These are phyloP conservation scores for Mimas tiliae DNA, from an alignment of 2,888 invertebrate genomes.

Conservation along the genomic window DNA sequence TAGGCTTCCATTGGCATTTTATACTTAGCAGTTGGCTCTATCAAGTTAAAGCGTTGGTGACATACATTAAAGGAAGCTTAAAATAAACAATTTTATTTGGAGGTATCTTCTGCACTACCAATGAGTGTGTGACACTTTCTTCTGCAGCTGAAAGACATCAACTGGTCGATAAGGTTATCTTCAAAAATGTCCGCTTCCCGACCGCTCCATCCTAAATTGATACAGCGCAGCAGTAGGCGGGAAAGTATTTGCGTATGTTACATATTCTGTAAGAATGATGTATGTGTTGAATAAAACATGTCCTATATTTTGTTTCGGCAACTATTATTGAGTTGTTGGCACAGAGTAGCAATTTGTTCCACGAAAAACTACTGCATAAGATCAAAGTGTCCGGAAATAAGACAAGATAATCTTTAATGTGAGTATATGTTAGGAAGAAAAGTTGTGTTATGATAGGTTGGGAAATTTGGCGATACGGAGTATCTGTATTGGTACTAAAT, in stretches of 20 bases:
- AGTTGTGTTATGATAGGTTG: slow-evolving; percentile 5
- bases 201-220: background rate
- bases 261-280: background rate
- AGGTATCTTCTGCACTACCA: background rate
- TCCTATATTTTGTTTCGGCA: background rate
- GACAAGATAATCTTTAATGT: slow-evolving; percentile 13
- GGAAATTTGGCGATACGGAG: background rate
- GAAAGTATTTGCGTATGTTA: background rate
- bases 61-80: too few relatives aligned
- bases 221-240: background rate
- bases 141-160: background rate
- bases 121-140: background rate
- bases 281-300: background rate
- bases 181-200: background rate
- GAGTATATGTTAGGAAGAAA: background rate
- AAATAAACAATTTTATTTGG: too few relatives aligned
- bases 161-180: background rate
- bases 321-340: slow-evolving; percentile 6
- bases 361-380: background rate
- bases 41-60: too few relatives aligned
- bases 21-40: too few relatives aligned
- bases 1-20: too few relatives aligned
- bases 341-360: background rate
- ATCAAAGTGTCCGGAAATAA: slow-evolving; percentile 21
- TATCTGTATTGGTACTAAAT: background rate